Base-by-base conservation (phyloP, 2,888 invertebrate species). In the Pammene aurita region DNA sequence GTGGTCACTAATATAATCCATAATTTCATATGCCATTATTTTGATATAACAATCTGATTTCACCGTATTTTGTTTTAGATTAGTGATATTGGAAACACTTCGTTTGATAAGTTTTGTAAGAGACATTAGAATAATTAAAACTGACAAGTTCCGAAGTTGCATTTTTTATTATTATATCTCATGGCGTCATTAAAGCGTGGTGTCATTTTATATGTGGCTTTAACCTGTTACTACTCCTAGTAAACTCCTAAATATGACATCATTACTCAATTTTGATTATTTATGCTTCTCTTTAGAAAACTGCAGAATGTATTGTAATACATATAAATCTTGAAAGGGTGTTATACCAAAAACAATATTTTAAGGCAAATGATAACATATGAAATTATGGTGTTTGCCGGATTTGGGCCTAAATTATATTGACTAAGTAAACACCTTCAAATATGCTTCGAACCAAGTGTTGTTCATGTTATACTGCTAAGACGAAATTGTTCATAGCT, bases 381-480 rank as follows among this genome's bases (percentile, higher is more conserved):
- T 58, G 58, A 58, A 42, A 57, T 57, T 26, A n/a, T 4, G 34
- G 34, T 34, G 26, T 58, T 58, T 11, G 14, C 14, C 6, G 26
- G 26, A 44, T 44, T 44, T 10, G 74, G 74, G 78, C 71, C 64
- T 72, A 74, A 72, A 75, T 72, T 76, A 76, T 76, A 77, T 77
- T 76, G 80, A 80, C 82, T n/a, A n/a, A 80, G 68, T 42, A 67
- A 56, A 77, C 77, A 74, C 75, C 76, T 72, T 76, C 67, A 61
- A 73, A 74, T 76, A 72, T 74, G 75, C 69, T 69, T 65, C 52
- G 65, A 64, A 69, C 64, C 64, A 68, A 65, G 46, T 60, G 69
- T 65, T 69, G 54, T 58, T 65, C 69, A 65, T 48, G 48, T 58
- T 64, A 68, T 62, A 50, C 48, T 66, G 34, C 38, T 70, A 61